These are phyloP conservation scores for Tylochromis polylepis DNA, from an alignment of 2,113 vertebrate species.

Conservation along the genomic window DNA sequence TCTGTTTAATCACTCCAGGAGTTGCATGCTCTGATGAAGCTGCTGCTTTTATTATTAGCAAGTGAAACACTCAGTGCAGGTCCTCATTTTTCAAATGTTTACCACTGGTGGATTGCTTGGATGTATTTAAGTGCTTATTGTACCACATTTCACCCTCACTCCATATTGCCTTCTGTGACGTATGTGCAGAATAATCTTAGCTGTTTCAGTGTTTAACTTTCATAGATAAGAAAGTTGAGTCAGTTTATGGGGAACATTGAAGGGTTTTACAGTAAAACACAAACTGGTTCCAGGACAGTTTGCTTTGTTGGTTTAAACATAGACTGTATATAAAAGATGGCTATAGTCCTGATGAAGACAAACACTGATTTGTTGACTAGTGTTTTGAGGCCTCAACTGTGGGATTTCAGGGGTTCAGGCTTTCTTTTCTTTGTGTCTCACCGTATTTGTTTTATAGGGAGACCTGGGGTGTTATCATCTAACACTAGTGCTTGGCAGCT, in stretches of 20 bases:
- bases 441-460: not conserved
- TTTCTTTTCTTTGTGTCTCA: not conserved
- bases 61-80: not conserved
- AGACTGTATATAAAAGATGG: not conserved
- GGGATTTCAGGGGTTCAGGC: not conserved
- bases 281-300: not conserved
- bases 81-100: slow-evolving; percentile 27
- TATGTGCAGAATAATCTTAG: not conserved
- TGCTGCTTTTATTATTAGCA: not conserved
- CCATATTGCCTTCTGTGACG: not conserved
- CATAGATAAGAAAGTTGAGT: not conserved
- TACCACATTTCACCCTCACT: not conserved
- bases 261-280: not conserved
- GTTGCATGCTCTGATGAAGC: slow-evolving; percentile 5
- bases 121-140: not conserved
- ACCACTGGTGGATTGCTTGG: not conserved
- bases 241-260: not conserved
- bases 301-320: not conserved
- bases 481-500: not conserved
- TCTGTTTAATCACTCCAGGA: slow-evolving; percentile 27
- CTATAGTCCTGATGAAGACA: not conserved
- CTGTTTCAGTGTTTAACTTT: not conserved
- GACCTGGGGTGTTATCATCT: not conserved
- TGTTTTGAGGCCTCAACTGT: not conserved
- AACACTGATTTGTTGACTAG: not conserved